Evolutionary conservation across 2,113 vertebrate genomes (phyloP).

Genomic region (Daphoenositta chrysoptera): DNA sequence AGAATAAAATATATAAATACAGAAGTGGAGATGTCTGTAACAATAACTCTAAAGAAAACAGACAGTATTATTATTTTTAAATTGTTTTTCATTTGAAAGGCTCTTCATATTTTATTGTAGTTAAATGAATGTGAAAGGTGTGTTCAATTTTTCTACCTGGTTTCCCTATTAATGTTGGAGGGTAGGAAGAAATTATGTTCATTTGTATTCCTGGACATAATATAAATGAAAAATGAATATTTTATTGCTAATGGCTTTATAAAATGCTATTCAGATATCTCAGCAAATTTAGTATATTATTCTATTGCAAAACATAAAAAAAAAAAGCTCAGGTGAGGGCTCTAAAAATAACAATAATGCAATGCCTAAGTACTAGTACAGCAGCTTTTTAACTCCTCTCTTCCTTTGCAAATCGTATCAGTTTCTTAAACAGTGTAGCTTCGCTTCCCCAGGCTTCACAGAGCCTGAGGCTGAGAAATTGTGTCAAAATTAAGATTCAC

Average conservation of each 20-base stretch:
- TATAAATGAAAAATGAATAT: slow-evolving; percentile 17
- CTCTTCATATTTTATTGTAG: neutral
- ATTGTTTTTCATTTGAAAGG: neutral
- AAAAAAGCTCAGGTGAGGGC: neutral
- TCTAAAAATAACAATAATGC: neutral
- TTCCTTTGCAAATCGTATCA: neutral
- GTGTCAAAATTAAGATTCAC: neutral
- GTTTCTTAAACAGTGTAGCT: neutral
- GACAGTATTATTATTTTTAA: neutral
- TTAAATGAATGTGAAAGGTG: slow-evolving; percentile 15
- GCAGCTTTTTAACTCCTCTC: neutral
- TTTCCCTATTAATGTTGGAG: slow-evolving; percentile 9
- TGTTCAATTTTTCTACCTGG: neutral
- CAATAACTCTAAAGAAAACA: neutral
- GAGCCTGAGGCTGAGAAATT: neutral
- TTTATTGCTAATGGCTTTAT: slow-evolving; percentile 24
- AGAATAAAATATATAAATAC: neutral
- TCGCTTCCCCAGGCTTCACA: neutral
- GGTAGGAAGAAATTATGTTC: neutral
- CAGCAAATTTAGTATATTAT: neutral
- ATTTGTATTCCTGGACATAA: slow-evolving; percentile 33
- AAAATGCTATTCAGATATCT: neutral
- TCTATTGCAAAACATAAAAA: neutral
- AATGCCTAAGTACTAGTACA: neutral
- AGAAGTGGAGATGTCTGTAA: neutral